phyloP scores from a whole-genome alignment of 2,113 vertebrate species.

The Mormoops blainvillei region DNA sequence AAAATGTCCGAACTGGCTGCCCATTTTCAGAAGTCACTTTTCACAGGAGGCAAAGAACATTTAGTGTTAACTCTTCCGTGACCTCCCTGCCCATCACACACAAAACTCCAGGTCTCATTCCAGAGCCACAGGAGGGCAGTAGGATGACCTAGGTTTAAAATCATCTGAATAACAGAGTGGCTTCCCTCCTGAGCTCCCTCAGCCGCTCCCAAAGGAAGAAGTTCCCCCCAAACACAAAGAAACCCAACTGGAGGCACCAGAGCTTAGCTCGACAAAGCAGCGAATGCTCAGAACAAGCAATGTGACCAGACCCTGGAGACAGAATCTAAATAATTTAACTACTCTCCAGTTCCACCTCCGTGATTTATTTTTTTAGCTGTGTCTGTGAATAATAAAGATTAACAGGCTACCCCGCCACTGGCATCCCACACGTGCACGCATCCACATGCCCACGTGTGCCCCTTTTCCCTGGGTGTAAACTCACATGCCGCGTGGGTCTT shows the following conservation, averaged over 20 bases:
- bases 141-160: neutral
- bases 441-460: rapidly evolving
- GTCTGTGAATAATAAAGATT: neutral
- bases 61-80: neutral
- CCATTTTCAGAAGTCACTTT: neutral
- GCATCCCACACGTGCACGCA: rapidly evolving
- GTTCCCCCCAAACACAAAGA: neutral
- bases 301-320: neutral
- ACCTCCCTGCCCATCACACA: neutral
- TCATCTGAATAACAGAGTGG: neutral
- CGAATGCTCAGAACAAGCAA: neutral
- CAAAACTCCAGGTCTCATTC: neutral
- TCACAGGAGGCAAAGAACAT: neutral
- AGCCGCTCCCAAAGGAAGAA: neutral
- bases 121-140: neutral
- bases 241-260: neutral
- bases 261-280: neutral
- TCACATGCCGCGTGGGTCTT: neutral
- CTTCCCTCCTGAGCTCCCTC: neutral
- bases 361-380: neutral
- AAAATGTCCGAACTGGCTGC: neutral
- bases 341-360: neutral
- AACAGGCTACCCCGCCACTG: rapidly evolving
- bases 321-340: neutral
- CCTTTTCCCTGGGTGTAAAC: neutral